Conservation (phyloP, 2,797 vertebrate species). For the Cirrhinus mrigala region DNA sequence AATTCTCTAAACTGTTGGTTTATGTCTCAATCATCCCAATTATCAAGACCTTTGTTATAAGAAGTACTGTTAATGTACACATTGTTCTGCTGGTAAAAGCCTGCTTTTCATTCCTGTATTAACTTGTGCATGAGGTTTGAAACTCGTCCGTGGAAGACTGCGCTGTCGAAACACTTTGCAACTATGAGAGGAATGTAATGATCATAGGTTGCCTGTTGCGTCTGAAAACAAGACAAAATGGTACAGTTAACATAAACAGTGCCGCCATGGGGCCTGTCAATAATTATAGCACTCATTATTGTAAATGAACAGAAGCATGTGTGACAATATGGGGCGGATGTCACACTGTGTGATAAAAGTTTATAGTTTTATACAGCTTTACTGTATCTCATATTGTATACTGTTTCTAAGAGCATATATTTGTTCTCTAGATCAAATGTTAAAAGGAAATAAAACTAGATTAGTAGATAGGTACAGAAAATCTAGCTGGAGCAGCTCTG, state of each 20-base stretch:
- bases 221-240: conserved; percentile 63
- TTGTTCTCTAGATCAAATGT: background rate
- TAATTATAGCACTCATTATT: background rate
- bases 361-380: background rate
- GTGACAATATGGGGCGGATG: background rate
- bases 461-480: conserved; percentile 22
- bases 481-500: conserved; percentile 39
- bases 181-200: conserved; percentile 77
- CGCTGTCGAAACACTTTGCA: conserved; percentile 69
- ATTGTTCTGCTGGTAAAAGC: conserved; percentile 16
- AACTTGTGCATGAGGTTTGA: conserved; percentile 66
- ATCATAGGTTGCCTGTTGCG: conserved; percentile 63
- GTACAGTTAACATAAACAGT: background rate
- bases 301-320: background rate
- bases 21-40: conserved; percentile 22
- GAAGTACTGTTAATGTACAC: background rate
- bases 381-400: background rate
- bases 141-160: conserved; percentile 54
- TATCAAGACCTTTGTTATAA: background rate
- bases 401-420: background rate
- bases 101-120: conserved; percentile 58
- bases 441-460: background rate
- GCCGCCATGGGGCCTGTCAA: background rate
- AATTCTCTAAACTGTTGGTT: background rate
- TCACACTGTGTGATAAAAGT: background rate